phyloP scores from a whole-genome alignment of 1,140 invertebrate genomes.

The Drosophila pectinifera region DNA sequence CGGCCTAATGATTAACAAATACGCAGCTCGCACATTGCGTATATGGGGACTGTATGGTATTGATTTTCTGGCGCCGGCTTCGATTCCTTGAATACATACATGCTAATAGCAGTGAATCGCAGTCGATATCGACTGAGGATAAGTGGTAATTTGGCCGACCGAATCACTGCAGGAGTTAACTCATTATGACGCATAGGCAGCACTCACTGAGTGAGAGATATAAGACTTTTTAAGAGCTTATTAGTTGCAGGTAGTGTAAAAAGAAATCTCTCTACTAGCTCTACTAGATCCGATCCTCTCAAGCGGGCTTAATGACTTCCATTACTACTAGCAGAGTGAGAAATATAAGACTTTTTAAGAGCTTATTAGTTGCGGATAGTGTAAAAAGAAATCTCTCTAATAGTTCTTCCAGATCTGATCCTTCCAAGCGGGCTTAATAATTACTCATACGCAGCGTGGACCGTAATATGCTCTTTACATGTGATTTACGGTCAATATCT shows the following conservation, averaged over 20 bases:
- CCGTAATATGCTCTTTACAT: slow-evolving; percentile 16
- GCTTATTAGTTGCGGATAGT: no score
- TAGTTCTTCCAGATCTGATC: no score
- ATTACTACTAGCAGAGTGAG: no score
- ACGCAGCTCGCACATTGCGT: slow-evolving; percentile 47
- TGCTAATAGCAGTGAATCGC: slow-evolving; percentile 58
- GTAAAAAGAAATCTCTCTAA: no score
- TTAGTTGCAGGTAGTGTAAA: no score
- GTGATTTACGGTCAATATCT: background rate
- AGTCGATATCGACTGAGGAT: slow-evolving; percentile 59
- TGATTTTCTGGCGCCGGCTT: slow-evolving; percentile 48
- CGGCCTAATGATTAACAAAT: slow-evolving; percentile 78
- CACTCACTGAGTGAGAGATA: no score
- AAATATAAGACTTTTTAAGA: no score
- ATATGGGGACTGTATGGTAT: slow-evolving; percentile 52
- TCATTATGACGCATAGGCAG: slow-evolving; percentile 16
- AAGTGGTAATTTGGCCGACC: slow-evolving; percentile 39
- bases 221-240: no score
- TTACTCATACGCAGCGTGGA: slow-evolving; percentile 49
- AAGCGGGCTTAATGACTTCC: no score
- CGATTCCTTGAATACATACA: slow-evolving; percentile 47
- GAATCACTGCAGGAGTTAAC: slow-evolving; percentile 47
- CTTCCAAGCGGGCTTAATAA: background rate
- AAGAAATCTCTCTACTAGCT: background rate
- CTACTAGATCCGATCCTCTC: no score